phyloP scores from a whole-genome alignment of 2,797 vertebrate species.

The Hydrocynus forskahlii region DNA sequence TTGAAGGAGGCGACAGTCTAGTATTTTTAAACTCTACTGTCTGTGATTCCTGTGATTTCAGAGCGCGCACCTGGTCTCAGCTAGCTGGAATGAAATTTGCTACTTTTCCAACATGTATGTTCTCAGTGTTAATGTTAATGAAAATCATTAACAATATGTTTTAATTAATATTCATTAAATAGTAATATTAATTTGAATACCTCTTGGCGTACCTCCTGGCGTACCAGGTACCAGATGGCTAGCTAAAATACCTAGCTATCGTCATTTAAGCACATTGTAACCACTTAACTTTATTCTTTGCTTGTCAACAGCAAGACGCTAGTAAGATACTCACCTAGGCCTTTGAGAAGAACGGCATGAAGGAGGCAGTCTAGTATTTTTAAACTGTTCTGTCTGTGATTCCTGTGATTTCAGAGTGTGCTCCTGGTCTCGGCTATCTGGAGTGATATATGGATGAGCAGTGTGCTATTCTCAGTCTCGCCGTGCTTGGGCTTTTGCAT shows the following conservation, averaged over 20 bases:
- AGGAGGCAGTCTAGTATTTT: neutral
- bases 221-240: too few species aligned
- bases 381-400: neutral
- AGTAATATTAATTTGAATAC: too few species aligned
- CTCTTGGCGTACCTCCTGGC: too few species aligned
- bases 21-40: neutral
- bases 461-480: conserved; percentile 16
- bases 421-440: neutral
- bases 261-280: too few species aligned
- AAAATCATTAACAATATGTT: too few species aligned
- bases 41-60: neutral
- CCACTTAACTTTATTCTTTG: too few species aligned
- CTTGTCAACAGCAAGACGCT: too few species aligned
- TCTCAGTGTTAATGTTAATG: too few species aligned
- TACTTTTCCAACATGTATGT: too few species aligned
- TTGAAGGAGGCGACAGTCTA: neutral
- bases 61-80: neutral
- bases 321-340: neutral
- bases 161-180: too few species aligned
- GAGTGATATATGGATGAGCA: conserved; percentile 19
- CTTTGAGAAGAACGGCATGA: neutral
- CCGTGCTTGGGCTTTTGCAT: neutral
- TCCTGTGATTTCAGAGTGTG: neutral
- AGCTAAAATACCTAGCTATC: too few species aligned
- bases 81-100: neutral